Base-by-base conservation (phyloP, 1,140 invertebrate genomes). In the Brachystomella parvula region DNA sequence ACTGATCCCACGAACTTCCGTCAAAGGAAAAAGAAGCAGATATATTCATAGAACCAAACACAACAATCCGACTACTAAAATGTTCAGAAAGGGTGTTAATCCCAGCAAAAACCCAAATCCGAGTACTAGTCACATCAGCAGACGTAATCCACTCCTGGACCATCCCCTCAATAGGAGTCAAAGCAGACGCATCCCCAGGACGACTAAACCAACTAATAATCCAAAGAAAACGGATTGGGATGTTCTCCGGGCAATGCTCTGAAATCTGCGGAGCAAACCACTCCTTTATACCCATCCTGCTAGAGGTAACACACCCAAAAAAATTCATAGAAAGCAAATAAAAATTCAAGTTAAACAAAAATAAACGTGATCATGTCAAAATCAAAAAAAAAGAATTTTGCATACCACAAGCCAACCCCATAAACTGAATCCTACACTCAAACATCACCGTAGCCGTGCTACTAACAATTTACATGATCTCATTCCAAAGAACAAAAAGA, bases 231-330 rank as follows among this genome's bases (percentile, higher is more conserved):
- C 79, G 81, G 47, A 74, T 81, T 35, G 84, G 85, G 56, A 68
- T 85, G 73, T 85, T 81, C 77, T 86, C 77, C 79, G 86, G 86
- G 0, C 86, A 89, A 82, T 89, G 86, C 77, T 88, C 86, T 74
- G 87, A 89, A 82, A 87, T 89, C 82, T 89, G 86, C 82, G 86
- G 86, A 6, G 79, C 81, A 63, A 88, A 88, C 78, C 86, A 89
- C 78, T 84, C 82, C 62, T 87, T 88, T 83, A 88, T 89, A 81
- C 86, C 86, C 63, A 87, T 88, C 83, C 78, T 81, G 65, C 75
- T 87, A 74, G 83, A 87, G 83, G 56, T 26, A 12, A 57, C 81
- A 68, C 75, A 74, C 65, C 72, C 77, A 69, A 78, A 78, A 74
- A 75, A 76, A 73, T 85, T 84, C 77, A 81, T 81, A 77, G 79